Base-by-base conservation (phyloP, 2,113 vertebrate genomes). In the Serilophus lunatus region DNA sequence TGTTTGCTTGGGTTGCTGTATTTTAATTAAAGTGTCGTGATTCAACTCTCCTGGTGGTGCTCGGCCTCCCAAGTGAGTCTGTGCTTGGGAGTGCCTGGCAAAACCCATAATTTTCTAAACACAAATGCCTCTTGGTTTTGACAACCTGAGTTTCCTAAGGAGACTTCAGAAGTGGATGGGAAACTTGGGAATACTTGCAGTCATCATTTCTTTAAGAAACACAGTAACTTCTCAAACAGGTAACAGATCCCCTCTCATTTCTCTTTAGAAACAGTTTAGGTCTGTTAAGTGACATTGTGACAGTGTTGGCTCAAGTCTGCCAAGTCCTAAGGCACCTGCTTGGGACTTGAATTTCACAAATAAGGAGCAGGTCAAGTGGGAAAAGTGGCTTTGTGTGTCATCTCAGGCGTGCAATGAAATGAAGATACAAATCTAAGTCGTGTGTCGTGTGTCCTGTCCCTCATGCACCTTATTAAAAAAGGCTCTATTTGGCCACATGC, bases 1-100 rank as follows among this genome's bases (percentile, higher is more conserved):
- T 16, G 4, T 15, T 79, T 36, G 60, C 56, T 77, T n/a, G 6
- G 45, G 25, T n/a, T 33, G 54, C 49, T 61, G 38, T 13, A 7
- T 13, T 44, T 80, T 23, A 9, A n/a, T 29, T 9, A 4, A n/a
- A 77, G 7, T 1, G 24, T 25, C 2, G 5, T 36, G 31, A 44
- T 33, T 68, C 57, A 4, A 4, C 35, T 66, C 0, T 1, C 7
- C 60, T 38, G 2, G 0, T 5, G 4, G 60, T 5, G 29, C 18
- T 49, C 23, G 19, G 38, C 31, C 10, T 78, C 64, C 60, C 10
- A 18, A 18, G 56, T 5, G 38, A 3, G 49, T 2, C 0, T 5
- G 2, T 51, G 44, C 2, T 17, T 9, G 14, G 7, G 3, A 19
- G 17, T 0, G 1, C 33, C 63, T 61, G 66, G 6, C 13, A 51